A percentile compares a stretch with the other conserved stretches of the same genome.
phyloP scores from a whole-genome alignment of 1,140 invertebrate species.

The Euura lappo region DNA sequence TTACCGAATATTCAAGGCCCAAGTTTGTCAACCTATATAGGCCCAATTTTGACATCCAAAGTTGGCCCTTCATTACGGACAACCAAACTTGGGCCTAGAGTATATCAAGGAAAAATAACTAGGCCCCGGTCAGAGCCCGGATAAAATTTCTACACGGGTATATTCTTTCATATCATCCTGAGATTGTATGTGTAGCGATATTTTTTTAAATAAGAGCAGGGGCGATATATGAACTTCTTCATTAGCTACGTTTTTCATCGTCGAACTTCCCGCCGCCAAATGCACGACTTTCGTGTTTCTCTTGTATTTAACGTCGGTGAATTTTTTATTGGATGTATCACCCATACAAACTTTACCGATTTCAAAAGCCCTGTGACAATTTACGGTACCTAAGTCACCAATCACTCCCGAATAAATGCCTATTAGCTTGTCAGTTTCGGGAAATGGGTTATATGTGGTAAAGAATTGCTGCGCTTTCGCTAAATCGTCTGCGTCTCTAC shows the following conservation, averaged over 20 bases:
- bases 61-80: too few relatives aligned
- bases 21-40: too few relatives aligned
- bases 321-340: conserved; percentile 8
- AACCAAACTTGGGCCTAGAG: too few relatives aligned
- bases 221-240: conserved; percentile 44
- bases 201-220: conserved; percentile 48
- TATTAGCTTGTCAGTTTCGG: conserved; percentile 27
- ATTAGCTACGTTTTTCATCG: conserved; percentile 42
- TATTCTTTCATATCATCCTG: conserved; percentile 44
- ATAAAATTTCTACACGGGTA: too few relatives aligned
- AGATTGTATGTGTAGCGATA: conserved; percentile 31
- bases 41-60: too few relatives aligned
- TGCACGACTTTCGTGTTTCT: conserved; percentile 22
- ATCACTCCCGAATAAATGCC: conserved; percentile 36
- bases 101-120: too few relatives aligned
- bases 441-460: conserved; percentile 34
- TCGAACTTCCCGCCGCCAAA: conserved; percentile 8
- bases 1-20: too few relatives aligned
- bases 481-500: conserved; percentile 34
- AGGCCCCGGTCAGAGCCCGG: too few relatives aligned
- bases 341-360: not conserved
- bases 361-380: conserved; percentile 28
- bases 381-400: conserved; percentile 23
- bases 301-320: conserved; percentile 31
- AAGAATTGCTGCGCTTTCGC: conserved; percentile 36